A percentile compares a stretch with the other conserved stretches of the same genome.
phyloP scores from a whole-genome alignment of 2,888 invertebrate species.

The Hololepta plana region DNA sequence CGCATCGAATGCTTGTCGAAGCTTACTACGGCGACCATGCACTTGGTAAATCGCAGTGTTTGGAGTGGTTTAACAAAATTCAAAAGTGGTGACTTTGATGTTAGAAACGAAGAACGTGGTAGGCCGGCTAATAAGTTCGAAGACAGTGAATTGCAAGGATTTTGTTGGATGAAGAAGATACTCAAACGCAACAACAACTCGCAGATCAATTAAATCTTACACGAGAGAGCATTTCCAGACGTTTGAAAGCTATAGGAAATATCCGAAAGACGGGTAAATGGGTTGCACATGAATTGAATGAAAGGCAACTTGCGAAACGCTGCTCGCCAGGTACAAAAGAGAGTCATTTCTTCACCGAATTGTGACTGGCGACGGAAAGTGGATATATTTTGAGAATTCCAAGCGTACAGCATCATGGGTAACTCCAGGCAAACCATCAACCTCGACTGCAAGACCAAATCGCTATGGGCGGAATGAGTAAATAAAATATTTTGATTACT shows the following conservation, averaged over 20 bases:
- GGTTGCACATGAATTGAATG: slow-evolving; percentile 12
- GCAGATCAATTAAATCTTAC: slow-evolving; percentile 9
- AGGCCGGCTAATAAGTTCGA: slow-evolving; percentile 2
- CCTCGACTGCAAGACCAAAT: slow-evolving; percentile 10
- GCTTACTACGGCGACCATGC: too few relatives aligned
- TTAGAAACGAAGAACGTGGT: slow-evolving; percentile 7
- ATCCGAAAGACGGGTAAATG: too few relatives aligned
- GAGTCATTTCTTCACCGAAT: too few relatives aligned
- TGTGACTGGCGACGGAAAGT: slow-evolving; percentile 9
- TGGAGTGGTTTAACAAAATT: too few relatives aligned
- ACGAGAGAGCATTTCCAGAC: slow-evolving; percentile 11
- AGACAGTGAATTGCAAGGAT: too few relatives aligned
- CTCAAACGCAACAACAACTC: slow-evolving; percentile 6
- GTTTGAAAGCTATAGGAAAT: slow-evolving; percentile 14
- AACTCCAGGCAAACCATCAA: slow-evolving; percentile 6
- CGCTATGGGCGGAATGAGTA: slow-evolving; percentile 10
- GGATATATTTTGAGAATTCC: too few relatives aligned
- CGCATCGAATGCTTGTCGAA: too few relatives aligned
- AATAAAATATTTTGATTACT: too few relatives aligned
- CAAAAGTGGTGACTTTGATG: too few relatives aligned
- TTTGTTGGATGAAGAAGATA: slow-evolving; percentile 4
- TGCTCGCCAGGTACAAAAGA: slow-evolving; percentile 2
- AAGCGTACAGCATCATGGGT: too few relatives aligned
- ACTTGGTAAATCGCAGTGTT: too few relatives aligned
- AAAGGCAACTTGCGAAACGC: slow-evolving; percentile 9